These are phyloP conservation scores for Lonchura striata DNA, from an alignment of 2,113 vertebrate species.

Conservation along the genomic window DNA sequence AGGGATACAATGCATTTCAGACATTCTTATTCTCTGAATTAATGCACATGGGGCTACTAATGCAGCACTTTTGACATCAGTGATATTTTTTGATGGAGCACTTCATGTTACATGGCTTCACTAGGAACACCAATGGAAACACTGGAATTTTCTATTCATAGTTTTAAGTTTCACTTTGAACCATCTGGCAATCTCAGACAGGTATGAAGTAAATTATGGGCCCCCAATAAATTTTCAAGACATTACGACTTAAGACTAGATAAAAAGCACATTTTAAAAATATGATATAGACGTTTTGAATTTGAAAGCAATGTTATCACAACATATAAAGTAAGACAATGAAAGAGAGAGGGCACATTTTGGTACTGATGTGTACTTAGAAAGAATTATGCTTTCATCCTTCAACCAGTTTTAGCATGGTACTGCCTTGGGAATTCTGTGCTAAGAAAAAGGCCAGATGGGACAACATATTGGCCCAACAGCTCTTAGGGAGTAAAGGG, in stretches of 20 bases:
- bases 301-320: neutral
- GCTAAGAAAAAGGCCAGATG: neutral
- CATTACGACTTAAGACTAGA: neutral
- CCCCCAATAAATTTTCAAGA: neutral
- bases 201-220: neutral
- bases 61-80: neutral
- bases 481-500: neutral
- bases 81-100: neutral
- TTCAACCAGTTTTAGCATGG: neutral
- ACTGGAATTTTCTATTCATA: neutral
- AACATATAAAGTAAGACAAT: neutral
- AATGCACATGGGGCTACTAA: slow-evolving; percentile 28
- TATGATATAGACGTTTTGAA: neutral
- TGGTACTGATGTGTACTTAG: neutral
- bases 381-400: neutral
- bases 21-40: slow-evolving; percentile 42
- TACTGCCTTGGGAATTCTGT: neutral
- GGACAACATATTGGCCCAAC: neutral
- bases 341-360: neutral
- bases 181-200: neutral
- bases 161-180: slow-evolving; percentile 3
- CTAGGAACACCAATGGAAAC: neutral
- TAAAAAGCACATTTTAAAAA: neutral
- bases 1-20: slow-evolving; percentile 18
- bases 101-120: neutral